Base-by-base conservation (phyloP, 2,113 vertebrate genomes). In the Phrynosoma platyrhinos region DNA sequence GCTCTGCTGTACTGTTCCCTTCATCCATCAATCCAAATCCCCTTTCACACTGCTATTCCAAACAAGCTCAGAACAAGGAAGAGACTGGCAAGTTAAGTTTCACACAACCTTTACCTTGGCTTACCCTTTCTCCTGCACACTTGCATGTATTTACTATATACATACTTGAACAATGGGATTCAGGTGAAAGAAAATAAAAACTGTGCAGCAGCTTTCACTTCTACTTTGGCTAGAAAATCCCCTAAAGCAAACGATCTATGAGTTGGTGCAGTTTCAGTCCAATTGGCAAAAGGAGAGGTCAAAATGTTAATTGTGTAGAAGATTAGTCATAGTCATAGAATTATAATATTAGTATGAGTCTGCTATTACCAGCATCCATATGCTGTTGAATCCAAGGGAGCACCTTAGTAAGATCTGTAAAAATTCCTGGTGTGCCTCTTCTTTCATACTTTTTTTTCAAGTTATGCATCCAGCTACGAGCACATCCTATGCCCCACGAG, bases 401-500 rank as follows among this genome's bases (percentile, higher is more conserved):
- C 93, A 98, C 93, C 58, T 89, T 79, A 5, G 92, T 95, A 84
- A 98, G 94, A 53, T 98, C 97, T 62, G 98, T 98, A 95, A 98
- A 98, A 89, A 98, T 93, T 78, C 98, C 98, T 0, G 98, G 98
- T 52, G 98, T 98, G 55, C 98, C 98, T 96, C 97, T 97, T 32
- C 91, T 85, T 0, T 85, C 83, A 2, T 94, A 92, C 3, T 93
- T 94, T 32, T 92, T 96, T 78, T 87, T 88, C 52, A 74, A 13
- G 55, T 98, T 98, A 71, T 95, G 92, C 72, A 74, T 92, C 98
- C 98, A 98, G 90, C 97, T 96, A 77, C 97, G 95, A 52, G 97
- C 98, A 93, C 98, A 98, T 30, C 98, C 98, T 91, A 98, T 97
- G 1, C 98, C 98, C 97, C 98, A 98, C 68, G 98, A 99, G 30